Percentiles rank a stretch among this genome's conserved stretches.
Conservation (phyloP, 2,113 vertebrate species). For the Strix uralensis region DNA sequence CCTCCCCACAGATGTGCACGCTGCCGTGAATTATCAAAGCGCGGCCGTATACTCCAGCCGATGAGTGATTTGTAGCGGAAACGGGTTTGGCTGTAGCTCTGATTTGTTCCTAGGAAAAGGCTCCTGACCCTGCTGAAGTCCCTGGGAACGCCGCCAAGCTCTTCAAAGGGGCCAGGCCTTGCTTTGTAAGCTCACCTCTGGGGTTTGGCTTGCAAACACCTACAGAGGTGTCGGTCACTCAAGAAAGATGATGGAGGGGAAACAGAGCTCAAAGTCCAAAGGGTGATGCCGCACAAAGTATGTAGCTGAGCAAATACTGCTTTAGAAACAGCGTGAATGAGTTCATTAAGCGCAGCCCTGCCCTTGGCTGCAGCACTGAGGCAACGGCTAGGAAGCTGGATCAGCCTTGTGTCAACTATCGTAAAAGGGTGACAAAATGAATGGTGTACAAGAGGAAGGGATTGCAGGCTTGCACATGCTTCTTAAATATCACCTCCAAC, state of each 20-base stretch:
- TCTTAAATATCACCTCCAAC: not conserved
- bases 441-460: not conserved
- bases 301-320: not conserved
- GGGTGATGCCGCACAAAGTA: not conserved
- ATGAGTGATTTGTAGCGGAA: conserved; percentile 9
- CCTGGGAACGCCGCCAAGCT: not conserved
- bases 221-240: not conserved
- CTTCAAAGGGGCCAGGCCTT: not conserved
- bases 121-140: not conserved
- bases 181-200: not conserved
- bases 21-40: not conserved
- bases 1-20: not conserved
- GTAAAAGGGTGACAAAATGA: not conserved
- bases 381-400: not conserved
- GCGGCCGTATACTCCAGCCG: fast-evolving
- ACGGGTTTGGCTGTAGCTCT: not conserved
- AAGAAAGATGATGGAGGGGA: not conserved
- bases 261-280: not conserved
- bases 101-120: not conserved
- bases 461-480: not conserved
- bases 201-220: not conserved
- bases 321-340: not conserved
- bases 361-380: not conserved
- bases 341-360: not conserved
- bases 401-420: not conserved